These are phyloP conservation scores for Artibeus lituratus DNA, from an alignment of 2,797 vertebrate genomes.

Conservation along the genomic window DNA sequence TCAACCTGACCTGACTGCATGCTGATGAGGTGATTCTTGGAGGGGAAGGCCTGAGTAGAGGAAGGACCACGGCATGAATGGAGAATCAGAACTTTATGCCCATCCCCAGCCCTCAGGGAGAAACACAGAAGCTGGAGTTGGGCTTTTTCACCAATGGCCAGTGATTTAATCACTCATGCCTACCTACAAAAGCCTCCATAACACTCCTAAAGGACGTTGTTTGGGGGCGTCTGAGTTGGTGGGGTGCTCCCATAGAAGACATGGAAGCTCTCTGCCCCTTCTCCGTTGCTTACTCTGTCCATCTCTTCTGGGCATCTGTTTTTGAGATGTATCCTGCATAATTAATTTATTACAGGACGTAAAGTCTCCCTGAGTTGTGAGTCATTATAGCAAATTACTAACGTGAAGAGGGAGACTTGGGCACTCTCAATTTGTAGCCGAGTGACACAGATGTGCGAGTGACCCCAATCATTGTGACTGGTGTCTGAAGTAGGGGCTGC, in stretches of 20 bases:
- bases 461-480: not conserved
- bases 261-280: not conserved
- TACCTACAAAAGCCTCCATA: not conserved
- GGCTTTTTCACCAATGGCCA: not conserved
- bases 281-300: not conserved
- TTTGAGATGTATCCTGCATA: not conserved
- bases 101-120: not conserved
- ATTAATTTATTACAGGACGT: not conserved
- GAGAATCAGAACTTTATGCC: not conserved
- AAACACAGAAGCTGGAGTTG: not conserved
- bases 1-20: not conserved
- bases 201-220: not conserved
- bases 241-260: not conserved
- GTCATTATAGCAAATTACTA: not conserved
- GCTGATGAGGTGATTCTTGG: not conserved
- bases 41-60: not conserved
- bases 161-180: not conserved
- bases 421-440: not conserved
- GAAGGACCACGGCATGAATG: not conserved
- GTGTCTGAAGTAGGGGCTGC: not conserved
- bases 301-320: not conserved
- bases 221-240: not conserved
- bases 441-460: not conserved
- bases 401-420: not conserved
- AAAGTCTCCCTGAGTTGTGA: not conserved